A percentile compares a stretch with the other conserved stretches of the same genome.
These are phyloP conservation scores for Grammomys surdaster DNA, from an alignment of 2,113 vertebrate genomes.

Conservation along the genomic window DNA sequence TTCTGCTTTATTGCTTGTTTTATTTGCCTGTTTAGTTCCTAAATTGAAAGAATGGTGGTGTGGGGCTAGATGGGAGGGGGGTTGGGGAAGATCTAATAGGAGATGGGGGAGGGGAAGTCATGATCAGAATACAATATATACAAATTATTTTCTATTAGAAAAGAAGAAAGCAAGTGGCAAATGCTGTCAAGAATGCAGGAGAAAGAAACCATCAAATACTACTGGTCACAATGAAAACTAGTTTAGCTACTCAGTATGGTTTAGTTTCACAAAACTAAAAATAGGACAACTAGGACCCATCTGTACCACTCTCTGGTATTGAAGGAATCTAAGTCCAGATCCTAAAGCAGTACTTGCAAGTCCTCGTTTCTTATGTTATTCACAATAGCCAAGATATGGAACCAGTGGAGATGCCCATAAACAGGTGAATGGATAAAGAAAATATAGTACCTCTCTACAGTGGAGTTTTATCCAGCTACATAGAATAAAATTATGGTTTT, in stretches of 20 bases:
- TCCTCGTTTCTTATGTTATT: background rate
- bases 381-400: background rate
- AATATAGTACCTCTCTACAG: background rate
- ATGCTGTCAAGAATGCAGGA: background rate
- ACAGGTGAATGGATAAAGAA: background rate
- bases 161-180: background rate
- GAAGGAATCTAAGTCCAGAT: background rate
- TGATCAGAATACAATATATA: background rate
- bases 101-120: background rate
- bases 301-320: background rate
- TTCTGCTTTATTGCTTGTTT: background rate
- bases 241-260: background rate
- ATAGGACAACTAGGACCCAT: background rate
- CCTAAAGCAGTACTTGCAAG: background rate
- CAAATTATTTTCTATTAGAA: background rate
- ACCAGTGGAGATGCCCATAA: background rate
- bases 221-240: background rate
- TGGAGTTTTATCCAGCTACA: background rate
- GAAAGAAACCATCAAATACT: background rate
- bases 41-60: background rate
- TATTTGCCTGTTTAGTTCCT: background rate
- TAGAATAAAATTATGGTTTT: background rate
- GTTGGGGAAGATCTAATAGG: background rate
- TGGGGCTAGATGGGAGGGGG: background rate
- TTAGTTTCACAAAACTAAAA: background rate